Evolutionary conservation across 2,113 vertebrate genomes (phyloP), one percentile per base, ranked within the genome.

Genomic region (Melanerpes aurifrons): DNA sequence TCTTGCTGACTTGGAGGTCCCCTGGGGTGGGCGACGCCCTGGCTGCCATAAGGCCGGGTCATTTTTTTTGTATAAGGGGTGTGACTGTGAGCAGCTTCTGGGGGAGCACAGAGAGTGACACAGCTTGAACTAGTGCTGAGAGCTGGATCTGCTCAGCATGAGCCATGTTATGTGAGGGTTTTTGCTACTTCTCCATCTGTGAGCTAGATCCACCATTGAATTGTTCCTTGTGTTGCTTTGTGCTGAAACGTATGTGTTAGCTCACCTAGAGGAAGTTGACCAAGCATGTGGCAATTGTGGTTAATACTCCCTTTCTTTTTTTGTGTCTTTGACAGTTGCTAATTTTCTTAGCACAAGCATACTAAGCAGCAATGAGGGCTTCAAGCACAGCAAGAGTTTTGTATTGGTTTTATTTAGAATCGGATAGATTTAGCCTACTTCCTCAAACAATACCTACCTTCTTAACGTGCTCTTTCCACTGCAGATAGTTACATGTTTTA

Each of bases 401-500:
- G 1, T 2, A 2, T 72, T 68, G 17, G 7, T 71, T 40, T 70
- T 58, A 25, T 28, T 50, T 31, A 43, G 61, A 83, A 83, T 4
- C 14, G 74, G 69, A 68, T 62, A 82, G 6, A 11, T 25, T 78
- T 50, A 76, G 45, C 45, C 14, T 71, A 62, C n/a, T 67, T 71
- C n/a, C 21, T 70, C 35, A 66, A 58, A 21, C 40, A 66, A 40
- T 13, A 68, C 15, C 20, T 64, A 32, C 45, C 21, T n/a, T 19
- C 45, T 47, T 32, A 50, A 32, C 3, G 13, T 1, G 2, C 8
- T 43, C 9, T 9, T 17, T 15, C 12, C 0, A 0, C 20, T 32
- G 45, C 40, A 76, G 15, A 22, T 15, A 22, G 40, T 25, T 4
- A 7, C 13, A 18, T 35, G 88, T 58, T 57, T 7, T 32, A 50